phyloP scores from a whole-genome alignment of 2,797 vertebrate genomes.

The Denticeps clupeoides region DNA sequence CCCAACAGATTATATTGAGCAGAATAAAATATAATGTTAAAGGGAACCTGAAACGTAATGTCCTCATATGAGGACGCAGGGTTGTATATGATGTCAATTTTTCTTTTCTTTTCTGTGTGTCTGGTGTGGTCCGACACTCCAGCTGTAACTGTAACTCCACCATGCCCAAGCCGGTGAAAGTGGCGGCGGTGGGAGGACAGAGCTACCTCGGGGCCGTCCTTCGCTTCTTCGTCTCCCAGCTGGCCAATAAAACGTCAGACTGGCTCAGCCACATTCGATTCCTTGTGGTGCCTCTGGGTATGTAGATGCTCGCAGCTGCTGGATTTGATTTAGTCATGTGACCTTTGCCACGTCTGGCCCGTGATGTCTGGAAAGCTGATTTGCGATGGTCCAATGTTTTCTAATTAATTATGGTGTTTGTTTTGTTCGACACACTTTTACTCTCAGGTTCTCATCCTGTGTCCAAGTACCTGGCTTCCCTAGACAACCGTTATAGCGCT shows the following conservation, averaged over 20 bases:
- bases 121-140: constrained; percentile 28
- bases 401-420: background rate
- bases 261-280: constrained; percentile 31
- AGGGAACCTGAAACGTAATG: no score
- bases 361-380: no score
- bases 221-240: constrained; percentile 28
- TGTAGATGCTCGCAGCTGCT: background rate
- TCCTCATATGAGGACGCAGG: no score
- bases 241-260: constrained; percentile 29
- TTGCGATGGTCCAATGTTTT: no score
- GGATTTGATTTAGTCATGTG: no score
- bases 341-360: no score
- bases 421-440: background rate
- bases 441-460: constrained; percentile 62
- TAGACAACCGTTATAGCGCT: constrained; percentile 65
- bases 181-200: constrained; percentile 28
- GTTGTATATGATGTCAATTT: no score
- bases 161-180: constrained; percentile 32
- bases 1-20: no score
- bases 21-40: no score
- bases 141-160: constrained; percentile 74
- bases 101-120: background rate
- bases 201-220: constrained; percentile 30
- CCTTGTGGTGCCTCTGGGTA: constrained; percentile 28
- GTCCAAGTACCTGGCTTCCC: constrained; percentile 67